Base-by-base conservation (phyloP, 2,113 vertebrate genomes). In the Capra hircus region DNA sequence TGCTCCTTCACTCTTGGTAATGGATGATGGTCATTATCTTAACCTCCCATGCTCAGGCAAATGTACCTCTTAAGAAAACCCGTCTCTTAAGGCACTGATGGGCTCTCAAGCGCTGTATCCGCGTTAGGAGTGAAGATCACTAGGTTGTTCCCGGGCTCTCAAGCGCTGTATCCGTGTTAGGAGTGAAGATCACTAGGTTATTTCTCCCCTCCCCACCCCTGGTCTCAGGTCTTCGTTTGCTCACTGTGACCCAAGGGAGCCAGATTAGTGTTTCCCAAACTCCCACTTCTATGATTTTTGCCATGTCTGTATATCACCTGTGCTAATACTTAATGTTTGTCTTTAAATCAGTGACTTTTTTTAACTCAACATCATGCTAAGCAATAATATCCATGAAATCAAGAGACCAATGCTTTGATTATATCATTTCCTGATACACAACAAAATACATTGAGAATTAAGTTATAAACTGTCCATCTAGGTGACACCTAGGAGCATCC, bases 121-220 rank as follows among this genome's bases (percentile, higher is more conserved):
- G 3, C 4, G 14, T 45, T 30, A 92, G 71, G 23, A 90, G 67
- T 62, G 59, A 84, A 64, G 23, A 81, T 59, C 15, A 59, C 21
- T 28, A 53, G 27, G 2, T 15, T 45, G 9, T 12, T 82, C 27
- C 36, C 9, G 12, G 33, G 16, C 13, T 74, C 57, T 84, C 55
- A 15, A 48, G 74, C 3, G 15, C 55, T 33, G 48, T 8, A 28
- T 74, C 28, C 1, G 3, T 5, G 23, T 45, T 30, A 92, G 71
- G 23, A 90, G 67, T 62, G 59, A 84, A 64, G 23, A 81, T 59
- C 15, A 59, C 17, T 28, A 53, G 27, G 2, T 15, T 45, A 9
- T 12, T 82, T 23, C 36, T 62, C 5, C 11, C 19, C 5, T 71
- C 19, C n/a, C 67, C 0, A 0, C 10, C 67, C 8, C 36, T 6